Conservation (phyloP, 92 coral and sea anemone species). For the Palythoa heliodiscus region DNA sequence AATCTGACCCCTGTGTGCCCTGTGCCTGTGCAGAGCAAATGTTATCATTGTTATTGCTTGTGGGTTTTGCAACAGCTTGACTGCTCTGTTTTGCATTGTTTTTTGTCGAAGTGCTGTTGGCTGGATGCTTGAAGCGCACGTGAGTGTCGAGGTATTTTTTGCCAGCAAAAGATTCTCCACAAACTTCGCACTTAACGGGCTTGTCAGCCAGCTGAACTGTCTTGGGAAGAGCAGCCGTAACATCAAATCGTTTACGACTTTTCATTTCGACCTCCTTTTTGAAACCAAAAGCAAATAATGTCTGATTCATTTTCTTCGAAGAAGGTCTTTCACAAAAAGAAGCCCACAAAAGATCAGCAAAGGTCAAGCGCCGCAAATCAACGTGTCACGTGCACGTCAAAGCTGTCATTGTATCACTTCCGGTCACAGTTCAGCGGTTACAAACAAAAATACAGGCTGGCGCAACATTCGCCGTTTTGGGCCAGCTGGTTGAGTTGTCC, state of each 20-base stretch:
- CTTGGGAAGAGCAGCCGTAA: slow-evolving; percentile 24
- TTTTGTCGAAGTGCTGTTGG: slow-evolving; percentile 13
- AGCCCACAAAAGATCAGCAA: slow-evolving; percentile 20
- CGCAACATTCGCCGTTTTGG: slow-evolving; percentile 26
- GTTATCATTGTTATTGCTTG: slow-evolving; percentile 21
- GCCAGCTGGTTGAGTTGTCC: slow-evolving; percentile 27
- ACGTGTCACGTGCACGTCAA: slow-evolving; percentile 7
- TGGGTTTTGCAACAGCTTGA: slow-evolving; percentile 13
- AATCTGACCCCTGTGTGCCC: slow-evolving; percentile 20
- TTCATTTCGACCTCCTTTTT: slow-evolving; percentile 39
- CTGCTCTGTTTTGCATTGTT: slow-evolving; percentile 8
- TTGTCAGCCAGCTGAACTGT: slow-evolving; percentile 21
- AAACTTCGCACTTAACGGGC: slow-evolving; percentile 40
- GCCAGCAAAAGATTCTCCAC: slow-evolving; percentile 8
- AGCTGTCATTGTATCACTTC: slow-evolving; percentile 16
- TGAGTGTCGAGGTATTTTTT: slow-evolving; percentile 31
- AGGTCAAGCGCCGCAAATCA: slow-evolving; percentile 11
- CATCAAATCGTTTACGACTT: slow-evolving; percentile 40
- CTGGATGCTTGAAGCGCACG: slow-evolving; percentile 49
- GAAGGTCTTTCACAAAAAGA: slow-evolving; percentile 16
- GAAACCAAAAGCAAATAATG: slow-evolving; percentile 39
- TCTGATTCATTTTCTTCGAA: slow-evolving; percentile 45
- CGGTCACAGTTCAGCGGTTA: slow-evolving; percentile 7
- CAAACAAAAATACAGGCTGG: slow-evolving; percentile 26
- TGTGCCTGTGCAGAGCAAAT: slow-evolving; percentile 25